Percentiles rank a stretch among this genome's conserved stretches.
Evolutionary conservation across 1,140 invertebrate species (phyloP).

Genomic region (Diplogasteroides magnus): DNA sequence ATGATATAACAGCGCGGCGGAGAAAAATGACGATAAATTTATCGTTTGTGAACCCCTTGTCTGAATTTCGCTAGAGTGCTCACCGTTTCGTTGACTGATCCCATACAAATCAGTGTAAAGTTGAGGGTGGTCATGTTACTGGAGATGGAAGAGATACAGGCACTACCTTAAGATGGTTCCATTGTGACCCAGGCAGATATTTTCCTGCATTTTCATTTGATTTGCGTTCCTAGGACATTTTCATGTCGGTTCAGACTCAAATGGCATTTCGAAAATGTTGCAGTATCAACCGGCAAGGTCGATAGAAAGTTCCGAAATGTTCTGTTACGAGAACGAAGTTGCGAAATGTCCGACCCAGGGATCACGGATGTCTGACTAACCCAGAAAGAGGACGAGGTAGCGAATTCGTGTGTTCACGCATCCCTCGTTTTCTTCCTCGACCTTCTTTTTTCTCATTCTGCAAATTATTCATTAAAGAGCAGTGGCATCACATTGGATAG

Average conservation of each 20-base stretch:
- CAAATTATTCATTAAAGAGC: too few relatives aligned
- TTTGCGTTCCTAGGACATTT: too few relatives aligned
- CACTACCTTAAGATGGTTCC: slow-evolving; percentile 10
- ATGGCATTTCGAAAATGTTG: neutral
- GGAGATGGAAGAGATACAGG: slow-evolving; percentile 32
- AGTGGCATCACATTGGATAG: too few relatives aligned
- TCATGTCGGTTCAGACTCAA: neutral
- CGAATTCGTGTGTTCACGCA: slow-evolving; percentile 26
- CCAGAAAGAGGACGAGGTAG: slow-evolving; percentile 31
- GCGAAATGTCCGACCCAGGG: neutral
- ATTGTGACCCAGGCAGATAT: neutral
- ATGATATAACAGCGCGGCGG: too few relatives aligned
- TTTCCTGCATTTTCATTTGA: neutral
- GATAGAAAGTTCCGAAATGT: too few relatives aligned
- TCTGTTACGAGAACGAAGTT: neutral
- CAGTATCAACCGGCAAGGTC: too few relatives aligned
- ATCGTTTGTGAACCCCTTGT: too few relatives aligned
- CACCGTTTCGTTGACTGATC: neutral
- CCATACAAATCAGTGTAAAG: slow-evolving; percentile 37
- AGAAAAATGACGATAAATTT: too few relatives aligned
- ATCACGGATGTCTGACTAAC: slow-evolving; percentile 5
- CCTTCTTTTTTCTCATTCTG: too few relatives aligned
- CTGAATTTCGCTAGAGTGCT: too few relatives aligned
- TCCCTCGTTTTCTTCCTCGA: slow-evolving; percentile 13
- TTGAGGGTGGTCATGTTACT: slow-evolving; percentile 33